Evolutionary conservation across 2,888 invertebrate genomes (phyloP), one percentile per base, ranked within the genome.

Genomic region (Caenorhabditis panamensis): DNA sequence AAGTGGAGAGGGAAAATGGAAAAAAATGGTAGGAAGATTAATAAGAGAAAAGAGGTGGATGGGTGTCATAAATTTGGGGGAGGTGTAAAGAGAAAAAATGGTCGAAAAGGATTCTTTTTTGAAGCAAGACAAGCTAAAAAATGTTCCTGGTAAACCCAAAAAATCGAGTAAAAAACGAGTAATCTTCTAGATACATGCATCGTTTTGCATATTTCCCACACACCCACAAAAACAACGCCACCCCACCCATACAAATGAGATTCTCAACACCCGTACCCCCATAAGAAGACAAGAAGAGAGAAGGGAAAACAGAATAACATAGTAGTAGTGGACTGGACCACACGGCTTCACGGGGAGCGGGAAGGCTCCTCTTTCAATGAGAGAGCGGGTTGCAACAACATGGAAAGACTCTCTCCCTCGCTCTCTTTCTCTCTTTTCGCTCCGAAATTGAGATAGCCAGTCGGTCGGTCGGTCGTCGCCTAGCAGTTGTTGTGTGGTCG

Each of bases 281-380:
- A 6, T 31, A 1, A 24, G 26, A 26, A 37, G 26, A 49, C n/a
- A n/a, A n/a, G n/a, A 26, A 24, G 36, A 66, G 41, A 63, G 61
- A n/a, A n/a, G n/a, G n/a, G n/a, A n/a, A n/a, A n/a, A n/a, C n/a
- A 71, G 71, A 71, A 71, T 71, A 71, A 71, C 71, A 63, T 62
- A 63, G 71, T 71, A 71, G 71, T 47, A 9, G 67, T 41, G 51
- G 24, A 22, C 36, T 13, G n/a, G 63, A 11, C 9, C 41, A 41
- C 41, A 56, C 71, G 56, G 71, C 71, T 71, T 71, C 62, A 71
- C 71, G 62, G 71, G 31, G 9, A 31, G 31, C 31, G 31, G 31
- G 71, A 44, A 62, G 71, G 49, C 62, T 53, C 54, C 44, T 54
- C 61, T 54, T 71, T 62, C 71, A 63, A 41, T 62, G 16, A 41